Evolutionary conservation across 2,113 vertebrate genomes (phyloP).

Genomic region (Phainopepla nitens): DNA sequence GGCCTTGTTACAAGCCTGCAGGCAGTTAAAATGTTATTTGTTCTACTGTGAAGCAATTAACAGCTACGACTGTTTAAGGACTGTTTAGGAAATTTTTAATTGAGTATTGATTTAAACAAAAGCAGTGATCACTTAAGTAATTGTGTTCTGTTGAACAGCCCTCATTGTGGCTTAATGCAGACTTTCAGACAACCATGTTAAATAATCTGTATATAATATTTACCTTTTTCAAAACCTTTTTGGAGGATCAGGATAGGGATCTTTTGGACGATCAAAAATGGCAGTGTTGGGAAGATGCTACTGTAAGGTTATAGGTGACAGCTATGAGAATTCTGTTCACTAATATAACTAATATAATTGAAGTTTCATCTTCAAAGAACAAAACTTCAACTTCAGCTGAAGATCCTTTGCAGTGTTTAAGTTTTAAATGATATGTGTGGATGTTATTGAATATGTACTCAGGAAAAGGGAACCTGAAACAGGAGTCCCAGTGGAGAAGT

Average conservation of each 20-base stretch:
- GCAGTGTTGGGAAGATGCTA: not conserved
- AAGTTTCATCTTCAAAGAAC: not conserved
- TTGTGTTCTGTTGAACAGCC: slow-evolving; percentile 30
- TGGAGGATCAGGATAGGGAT: not conserved
- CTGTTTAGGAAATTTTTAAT: slow-evolving; percentile 63
- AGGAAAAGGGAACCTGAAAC: not conserved
- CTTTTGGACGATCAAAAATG: not conserved
- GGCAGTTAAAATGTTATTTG: slow-evolving; percentile 52
- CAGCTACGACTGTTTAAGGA: not conserved
- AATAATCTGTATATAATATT: not conserved
- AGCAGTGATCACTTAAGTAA: slow-evolving; percentile 8
- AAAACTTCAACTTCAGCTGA: not conserved
- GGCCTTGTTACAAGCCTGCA: slow-evolving; percentile 10
- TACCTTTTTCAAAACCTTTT: not conserved
- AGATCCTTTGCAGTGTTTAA: not conserved
- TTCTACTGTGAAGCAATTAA: slow-evolving; percentile 56
- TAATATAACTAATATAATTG: not conserved
- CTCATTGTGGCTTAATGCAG: not conserved
- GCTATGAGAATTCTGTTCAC: not conserved
- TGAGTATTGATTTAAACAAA: slow-evolving; percentile 69
- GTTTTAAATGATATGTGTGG: not conserved
- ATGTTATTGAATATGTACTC: not conserved
- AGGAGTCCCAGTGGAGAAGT: not conserved
- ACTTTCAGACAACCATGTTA: not conserved
- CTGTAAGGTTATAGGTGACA: not conserved